A percentile compares a stretch with the other conserved stretches of the same genome.
phyloP scores from a whole-genome alignment of 2,113 vertebrate genomes.

The Rynchops niger region DNA sequence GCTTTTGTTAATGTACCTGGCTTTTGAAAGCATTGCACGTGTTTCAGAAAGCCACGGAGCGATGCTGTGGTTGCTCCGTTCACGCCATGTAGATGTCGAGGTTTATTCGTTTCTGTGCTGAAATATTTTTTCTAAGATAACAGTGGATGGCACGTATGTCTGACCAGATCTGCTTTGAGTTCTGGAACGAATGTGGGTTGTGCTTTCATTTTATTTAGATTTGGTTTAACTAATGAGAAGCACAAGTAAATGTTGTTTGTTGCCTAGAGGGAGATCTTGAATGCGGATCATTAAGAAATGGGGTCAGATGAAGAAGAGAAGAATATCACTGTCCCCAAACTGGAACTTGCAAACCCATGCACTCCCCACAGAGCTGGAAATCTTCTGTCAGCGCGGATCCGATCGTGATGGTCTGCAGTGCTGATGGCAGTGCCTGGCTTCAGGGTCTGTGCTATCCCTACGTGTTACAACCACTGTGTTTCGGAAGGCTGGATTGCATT shows the following conservation, averaged over 20 bases:
- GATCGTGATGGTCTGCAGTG: background rate
- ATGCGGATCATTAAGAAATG: conserved; percentile 55
- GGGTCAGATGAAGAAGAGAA: conserved; percentile 53
- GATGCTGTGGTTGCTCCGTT: background rate
- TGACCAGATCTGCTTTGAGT: conserved; percentile 14
- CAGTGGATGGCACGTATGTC: background rate
- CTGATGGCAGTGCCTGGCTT: conserved; percentile 45
- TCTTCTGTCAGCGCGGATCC: conserved; percentile 35
- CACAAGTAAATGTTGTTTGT: conserved; percentile 53
- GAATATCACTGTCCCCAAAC: conserved; percentile 27
- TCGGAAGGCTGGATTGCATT: conserved; percentile 31
- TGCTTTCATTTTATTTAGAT: conserved; percentile 41
- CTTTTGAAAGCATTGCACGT: background rate
- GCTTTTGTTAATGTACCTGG: background rate
- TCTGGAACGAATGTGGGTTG: background rate
- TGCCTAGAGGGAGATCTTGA: conserved; percentile 51
- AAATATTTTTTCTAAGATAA: background rate
- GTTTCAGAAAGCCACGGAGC: background rate
- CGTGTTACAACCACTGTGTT: conserved; percentile 41
- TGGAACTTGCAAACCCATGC: conserved; percentile 40
- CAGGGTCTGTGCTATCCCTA: conserved; percentile 46
- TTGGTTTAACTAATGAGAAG: conserved; percentile 51
- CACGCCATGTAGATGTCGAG: background rate
- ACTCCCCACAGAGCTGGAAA: conserved; percentile 25
- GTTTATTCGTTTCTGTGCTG: background rate